phyloP scores from a whole-genome alignment of 2,888 invertebrate genomes.

The Synanthedon andrenaeformis region DNA sequence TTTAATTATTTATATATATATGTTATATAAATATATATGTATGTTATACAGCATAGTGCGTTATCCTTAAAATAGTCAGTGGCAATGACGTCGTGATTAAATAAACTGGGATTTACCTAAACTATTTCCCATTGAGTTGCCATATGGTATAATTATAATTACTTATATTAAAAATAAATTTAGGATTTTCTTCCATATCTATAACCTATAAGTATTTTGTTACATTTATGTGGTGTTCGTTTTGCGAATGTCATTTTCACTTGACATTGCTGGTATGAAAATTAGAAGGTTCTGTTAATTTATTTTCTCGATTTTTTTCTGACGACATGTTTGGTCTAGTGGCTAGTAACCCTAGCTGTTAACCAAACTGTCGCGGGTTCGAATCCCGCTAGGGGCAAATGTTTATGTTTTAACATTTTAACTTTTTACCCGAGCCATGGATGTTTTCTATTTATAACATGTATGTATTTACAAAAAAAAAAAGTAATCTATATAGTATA shows the following conservation, averaged over 20 bases:
- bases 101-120: conserved; percentile 19
- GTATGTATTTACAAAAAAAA: too few relatives aligned
- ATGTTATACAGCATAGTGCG: conserved; percentile 46
- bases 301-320: too few relatives aligned
- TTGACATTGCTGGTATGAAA: conserved; percentile 18
- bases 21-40: conserved; percentile 18
- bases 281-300: not conserved
- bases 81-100: conserved; percentile 35
- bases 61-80: conserved; percentile 36
- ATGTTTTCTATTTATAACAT: too few relatives aligned
- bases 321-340: too few relatives aligned
- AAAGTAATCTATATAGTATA: too few relatives aligned
- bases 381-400: too few relatives aligned
- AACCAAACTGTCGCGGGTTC: too few relatives aligned
- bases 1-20: conserved; percentile 11
- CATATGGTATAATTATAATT: conserved; percentile 46
- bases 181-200: conserved; percentile 49
- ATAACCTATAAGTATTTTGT: conserved; percentile 44
- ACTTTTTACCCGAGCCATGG: too few relatives aligned
- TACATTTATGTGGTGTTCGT: conserved; percentile 66
- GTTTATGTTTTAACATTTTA: too few relatives aligned
- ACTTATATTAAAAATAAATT: conserved; percentile 46
- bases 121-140: conserved; percentile 27
- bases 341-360: too few relatives aligned
- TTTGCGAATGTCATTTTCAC: conserved; percentile 58